These are phyloP conservation scores for Lutraria rhynchaena DNA, from an alignment of 1,140 invertebrate species.

Conservation along the genomic window DNA sequence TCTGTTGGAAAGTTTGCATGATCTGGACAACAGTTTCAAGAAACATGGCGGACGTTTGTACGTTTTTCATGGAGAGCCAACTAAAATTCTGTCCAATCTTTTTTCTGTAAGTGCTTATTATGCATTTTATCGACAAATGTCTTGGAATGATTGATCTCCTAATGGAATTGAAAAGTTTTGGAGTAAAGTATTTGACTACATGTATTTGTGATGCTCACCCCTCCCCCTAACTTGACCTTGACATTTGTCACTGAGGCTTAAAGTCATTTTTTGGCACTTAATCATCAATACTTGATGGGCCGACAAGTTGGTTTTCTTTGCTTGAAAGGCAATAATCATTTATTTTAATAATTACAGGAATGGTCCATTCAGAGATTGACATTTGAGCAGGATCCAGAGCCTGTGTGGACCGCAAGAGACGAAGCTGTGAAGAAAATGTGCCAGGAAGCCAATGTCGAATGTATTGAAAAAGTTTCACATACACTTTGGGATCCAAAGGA, in stretches of 20 bases:
- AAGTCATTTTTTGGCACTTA: too few relatives aligned
- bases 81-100: constrained; percentile 84
- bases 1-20: constrained; percentile 74
- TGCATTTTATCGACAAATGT: too few relatives aligned
- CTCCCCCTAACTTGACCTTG: too few relatives aligned
- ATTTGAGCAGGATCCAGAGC: constrained; percentile 89
- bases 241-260: too few relatives aligned
- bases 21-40: constrained; percentile 73
- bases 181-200: too few relatives aligned
- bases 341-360: constrained; percentile 63
- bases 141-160: too few relatives aligned
- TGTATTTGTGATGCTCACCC: too few relatives aligned
- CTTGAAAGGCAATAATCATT: too few relatives aligned
- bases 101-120: constrained; percentile 67
- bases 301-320: too few relatives aligned
- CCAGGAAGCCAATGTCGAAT: constrained; percentile 84
- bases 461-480: constrained; percentile 81
- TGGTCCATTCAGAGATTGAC: constrained; percentile 79
- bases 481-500: constrained; percentile 80
- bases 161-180: too few relatives aligned
- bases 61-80: constrained; percentile 84
- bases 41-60: constrained; percentile 75
- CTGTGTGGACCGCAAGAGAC: constrained; percentile 87
- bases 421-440: constrained; percentile 85
- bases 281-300: too few relatives aligned